Base-by-base conservation (phyloP, 2,113 vertebrate genomes). In the Lamprologus lemairii region DNA sequence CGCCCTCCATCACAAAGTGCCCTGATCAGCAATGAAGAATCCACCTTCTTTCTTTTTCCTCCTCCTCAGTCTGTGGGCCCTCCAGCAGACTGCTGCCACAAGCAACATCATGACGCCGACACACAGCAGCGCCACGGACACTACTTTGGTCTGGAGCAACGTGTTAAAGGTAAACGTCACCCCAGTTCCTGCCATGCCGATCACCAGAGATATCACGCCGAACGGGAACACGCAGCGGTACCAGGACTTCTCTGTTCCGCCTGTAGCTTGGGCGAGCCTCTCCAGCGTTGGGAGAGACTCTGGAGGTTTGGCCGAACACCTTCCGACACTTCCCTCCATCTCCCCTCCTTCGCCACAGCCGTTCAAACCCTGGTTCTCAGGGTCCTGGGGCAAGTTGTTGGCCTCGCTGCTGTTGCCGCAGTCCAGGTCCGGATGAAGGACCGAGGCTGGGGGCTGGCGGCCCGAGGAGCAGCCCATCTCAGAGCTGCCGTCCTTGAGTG, bases 111-210 rank as follows among this genome's bases (percentile, higher is more conserved):
- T 68, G 5, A 97, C 81, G 2, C 97, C 97, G 0, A 95, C 83
- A 2, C 95, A 94, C 55, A 99, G 89, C 85, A 97, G 95, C 3
- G 95, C 97, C 94, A 98, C 96, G 0, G 97, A 97, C 89, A 97
- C 96, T 88, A 97, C 96, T 94, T 98, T 98, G 86, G 97, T 97
- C 96, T 97, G 97, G 80, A 94, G 96, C 2, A 96, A 95, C 17
- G 97, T 97, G 89, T 97, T 93, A 86, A 97, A 97, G 82, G 95
- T 97, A 96, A 98, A 98, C 37, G 97, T 98, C 91, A 99, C 98
- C 47, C 97, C 97, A 0, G 96, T 97, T 81, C 97, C 97, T 0
- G 98, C 97, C 14, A 97, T 95, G 35, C 96, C 96, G 2, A 97
- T 97, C 73, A 97, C 96, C 28, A 98, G 95, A 2, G 97, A 97